A percentile compares a stretch with the other conserved stretches of the same genome.
Conservation (phyloP, 1,140 invertebrate species). For the Lepidurus couesii region DNA sequence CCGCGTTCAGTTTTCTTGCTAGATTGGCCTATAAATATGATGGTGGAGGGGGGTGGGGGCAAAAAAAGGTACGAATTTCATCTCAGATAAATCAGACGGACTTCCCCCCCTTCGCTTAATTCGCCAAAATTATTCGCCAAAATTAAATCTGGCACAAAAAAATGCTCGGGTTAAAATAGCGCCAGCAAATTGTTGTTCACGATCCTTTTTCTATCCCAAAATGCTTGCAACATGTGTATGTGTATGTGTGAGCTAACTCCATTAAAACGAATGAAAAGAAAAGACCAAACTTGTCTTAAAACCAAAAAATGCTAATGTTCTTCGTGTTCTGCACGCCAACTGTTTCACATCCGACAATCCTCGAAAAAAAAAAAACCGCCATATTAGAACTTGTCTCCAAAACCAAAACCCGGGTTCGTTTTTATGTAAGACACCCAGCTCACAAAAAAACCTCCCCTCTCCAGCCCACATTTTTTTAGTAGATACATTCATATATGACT, state of each 20-base stretch:
- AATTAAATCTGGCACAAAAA: background rate
- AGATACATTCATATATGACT: slow-evolving; percentile 5
- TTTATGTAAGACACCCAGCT: background rate
- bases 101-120: background rate
- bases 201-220: background rate
- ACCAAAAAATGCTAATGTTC: background rate
- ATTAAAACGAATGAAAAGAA: background rate
- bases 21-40: background rate
- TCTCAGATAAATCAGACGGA: background rate
- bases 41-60: background rate
- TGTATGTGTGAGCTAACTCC: background rate
- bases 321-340: background rate
- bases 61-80: background rate
- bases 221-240: slow-evolving; percentile 2
- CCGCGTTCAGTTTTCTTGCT: background rate
- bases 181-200: slow-evolving; percentile 12
- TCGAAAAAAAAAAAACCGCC: background rate
- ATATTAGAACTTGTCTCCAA: background rate
- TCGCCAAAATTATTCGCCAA: background rate
- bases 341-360: background rate
- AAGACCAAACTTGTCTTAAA: background rate
- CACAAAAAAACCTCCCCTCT: background rate
- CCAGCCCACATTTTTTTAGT: background rate
- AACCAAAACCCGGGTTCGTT: background rate
- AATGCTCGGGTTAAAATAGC: background rate